Percentiles rank a stretch among this genome's conserved stretches.
phyloP scores from a whole-genome alignment of 2,888 invertebrate species.

The Scrobipalpa atriplicella region DNA sequence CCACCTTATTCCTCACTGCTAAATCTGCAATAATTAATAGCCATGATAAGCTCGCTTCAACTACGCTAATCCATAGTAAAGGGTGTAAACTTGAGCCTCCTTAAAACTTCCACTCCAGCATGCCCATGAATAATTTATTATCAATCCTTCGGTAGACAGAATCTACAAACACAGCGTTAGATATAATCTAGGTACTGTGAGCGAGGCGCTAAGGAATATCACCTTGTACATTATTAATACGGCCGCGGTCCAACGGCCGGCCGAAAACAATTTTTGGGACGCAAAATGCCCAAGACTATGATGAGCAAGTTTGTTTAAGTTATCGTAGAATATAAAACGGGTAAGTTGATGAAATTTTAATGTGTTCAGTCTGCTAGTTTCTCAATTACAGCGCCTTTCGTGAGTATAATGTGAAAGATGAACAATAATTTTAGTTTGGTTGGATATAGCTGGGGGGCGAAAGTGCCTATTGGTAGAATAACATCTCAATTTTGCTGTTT shows the following conservation, averaged over 20 bases:
- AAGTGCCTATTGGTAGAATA: not conserved
- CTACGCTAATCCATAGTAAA: constrained; percentile 49
- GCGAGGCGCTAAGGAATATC: not conserved
- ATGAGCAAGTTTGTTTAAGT: constrained; percentile 8
- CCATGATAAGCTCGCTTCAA: constrained; percentile 54
- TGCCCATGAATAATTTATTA: constrained; percentile 51
- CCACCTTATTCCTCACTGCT: not conserved
- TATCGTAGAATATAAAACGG: constrained; percentile 8
- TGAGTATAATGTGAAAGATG: not conserved
- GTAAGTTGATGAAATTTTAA: constrained; percentile 8
- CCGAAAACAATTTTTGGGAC: not conserved
- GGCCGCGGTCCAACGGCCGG: not conserved
- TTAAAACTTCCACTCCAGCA: constrained; percentile 43
- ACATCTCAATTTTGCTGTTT: constrained; percentile 32
- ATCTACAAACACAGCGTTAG: constrained; percentile 24
- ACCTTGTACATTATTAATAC: constrained; percentile 24
- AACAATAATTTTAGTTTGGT: not conserved
- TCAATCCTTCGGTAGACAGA: constrained; percentile 41
- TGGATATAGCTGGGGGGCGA: not conserved
- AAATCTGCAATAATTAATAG: constrained; percentile 54
- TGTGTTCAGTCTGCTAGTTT: not conserved
- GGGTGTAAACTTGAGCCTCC: constrained; percentile 45
- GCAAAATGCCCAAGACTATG: constrained; percentile 7
- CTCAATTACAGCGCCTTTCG: not conserved
- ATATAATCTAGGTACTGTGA: constrained; percentile 27